These are phyloP conservation scores for Parasteatoda lunata DNA, from an alignment of 2,888 invertebrate genomes.

Conservation along the genomic window DNA sequence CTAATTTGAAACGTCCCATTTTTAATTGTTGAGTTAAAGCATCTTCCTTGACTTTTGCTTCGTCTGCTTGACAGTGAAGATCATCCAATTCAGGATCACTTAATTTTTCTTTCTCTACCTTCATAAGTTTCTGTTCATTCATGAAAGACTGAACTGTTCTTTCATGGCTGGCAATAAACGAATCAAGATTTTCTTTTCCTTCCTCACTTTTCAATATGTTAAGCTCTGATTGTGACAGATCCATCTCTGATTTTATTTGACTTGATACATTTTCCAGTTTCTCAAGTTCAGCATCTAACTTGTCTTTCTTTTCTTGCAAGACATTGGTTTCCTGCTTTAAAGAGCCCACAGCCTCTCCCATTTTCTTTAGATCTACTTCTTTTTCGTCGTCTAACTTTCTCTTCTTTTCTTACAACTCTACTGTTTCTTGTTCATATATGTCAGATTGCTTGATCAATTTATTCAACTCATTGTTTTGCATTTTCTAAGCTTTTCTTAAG, in stretches of 20 bases:
- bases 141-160: conserved; percentile 76
- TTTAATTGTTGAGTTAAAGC: conserved; percentile 64
- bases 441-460: conserved; percentile 82
- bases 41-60: conserved; percentile 70
- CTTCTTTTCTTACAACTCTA: conserved; percentile 75
- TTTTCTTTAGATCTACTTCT: conserved; percentile 76
- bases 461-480: too few relatives aligned
- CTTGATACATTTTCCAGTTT: conserved; percentile 82
- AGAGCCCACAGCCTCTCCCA: conserved; percentile 78
- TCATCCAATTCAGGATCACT: conserved; percentile 76
- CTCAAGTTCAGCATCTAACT: conserved; percentile 81
- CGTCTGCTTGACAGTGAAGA: background rate
- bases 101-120: conserved; percentile 77
- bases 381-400: conserved; percentile 79
- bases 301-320: conserved; percentile 83
- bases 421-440: conserved; percentile 83
- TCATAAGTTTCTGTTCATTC: conserved; percentile 75
- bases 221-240: conserved; percentile 84
- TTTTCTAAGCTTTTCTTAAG: too few relatives aligned
- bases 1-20: conserved; percentile 75
- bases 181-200: conserved; percentile 81
- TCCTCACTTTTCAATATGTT: conserved; percentile 83
- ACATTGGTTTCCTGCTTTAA: conserved; percentile 82
- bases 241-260: conserved; percentile 80
- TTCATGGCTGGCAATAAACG: conserved; percentile 76